Base-by-base conservation (phyloP, 23 tunicate species). In the Botrylloides violaceus region DNA sequence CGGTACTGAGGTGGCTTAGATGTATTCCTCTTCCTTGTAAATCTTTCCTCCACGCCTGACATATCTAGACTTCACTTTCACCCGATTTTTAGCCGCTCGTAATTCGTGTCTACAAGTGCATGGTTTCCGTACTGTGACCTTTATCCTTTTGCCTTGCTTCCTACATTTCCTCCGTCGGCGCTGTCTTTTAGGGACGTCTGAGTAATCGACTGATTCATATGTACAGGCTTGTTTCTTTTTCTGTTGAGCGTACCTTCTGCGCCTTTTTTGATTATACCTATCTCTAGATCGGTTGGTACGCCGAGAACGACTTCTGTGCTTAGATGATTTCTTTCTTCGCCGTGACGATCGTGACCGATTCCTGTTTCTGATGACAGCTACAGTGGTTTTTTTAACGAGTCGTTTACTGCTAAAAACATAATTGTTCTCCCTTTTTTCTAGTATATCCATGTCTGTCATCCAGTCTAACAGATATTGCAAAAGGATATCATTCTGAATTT, bases 1-100 rank as follows among this genome's bases (percentile, higher is more conserved):
- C n/a, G n/a, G n/a, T n/a, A n/a, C n/a, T n/a, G n/a, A n/a, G n/a
- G n/a, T n/a, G n/a, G n/a, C n/a, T 75, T 78, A 90, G 4, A 90
- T 60, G 61, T 78, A 90, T 56, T 80, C 97, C 43, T 83, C 86
- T 39, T 90, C 66, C 64, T 63, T 78, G 85, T 82, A 90, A 15
- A 83, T 74, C 48, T 75, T 90, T 37, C 97, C 97, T 21, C 70
- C 77, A 19, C 64, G 66, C 56, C 79, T 60, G 7, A 79, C 61
- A 36, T 83, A 90, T 48, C 84, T n/a, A 3, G 85, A 72, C 43
- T 53, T 65, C 22, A 73, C 25, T 55, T 90, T 90, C 22, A 83
- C 63, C 73, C 81, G 66, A 73, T 90, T 83, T 56, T 83, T 90
- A 7, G 39, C 60, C 9, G 84, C 36, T 2, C 31, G 33, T 81